Evolutionary conservation across 2,113 vertebrate genomes (phyloP).

Genomic region (Pipa parva): DNA sequence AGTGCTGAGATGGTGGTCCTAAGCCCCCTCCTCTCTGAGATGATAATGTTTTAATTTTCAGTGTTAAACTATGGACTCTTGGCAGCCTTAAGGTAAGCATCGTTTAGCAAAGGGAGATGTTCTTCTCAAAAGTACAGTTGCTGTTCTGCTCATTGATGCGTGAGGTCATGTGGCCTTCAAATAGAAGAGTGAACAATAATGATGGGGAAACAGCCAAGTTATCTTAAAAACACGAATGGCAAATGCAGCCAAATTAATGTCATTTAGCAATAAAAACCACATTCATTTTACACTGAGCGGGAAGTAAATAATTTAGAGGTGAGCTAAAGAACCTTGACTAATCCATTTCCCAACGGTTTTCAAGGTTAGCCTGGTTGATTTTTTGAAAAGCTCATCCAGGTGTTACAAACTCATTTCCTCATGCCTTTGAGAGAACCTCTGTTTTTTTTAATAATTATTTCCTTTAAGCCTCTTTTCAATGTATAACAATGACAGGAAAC

Average conservation of each 20-base stretch:
- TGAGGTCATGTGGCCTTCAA: slow-evolving; percentile 30
- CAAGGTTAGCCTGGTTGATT: slow-evolving; percentile 40
- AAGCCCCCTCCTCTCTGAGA: no score
- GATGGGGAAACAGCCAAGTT: slow-evolving; percentile 28
- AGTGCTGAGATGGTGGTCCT: no score
- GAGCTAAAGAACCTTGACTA: slow-evolving; percentile 50
- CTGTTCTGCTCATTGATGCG: no score
- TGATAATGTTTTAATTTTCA: no score
- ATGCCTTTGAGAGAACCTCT: slow-evolving; percentile 1
- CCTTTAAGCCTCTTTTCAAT: not conserved
- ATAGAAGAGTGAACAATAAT: slow-evolving; percentile 9
- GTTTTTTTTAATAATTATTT: slow-evolving; percentile 14
- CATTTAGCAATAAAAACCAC: slow-evolving; percentile 25
- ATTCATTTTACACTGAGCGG: slow-evolving; percentile 41
- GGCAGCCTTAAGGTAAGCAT: no score
- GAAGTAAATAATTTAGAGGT: slow-evolving; percentile 53
- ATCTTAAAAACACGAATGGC: slow-evolving; percentile 33
- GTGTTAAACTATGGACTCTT: no score
- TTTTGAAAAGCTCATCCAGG: slow-evolving; percentile 37
- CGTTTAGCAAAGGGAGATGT: no score
- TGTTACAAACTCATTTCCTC: slow-evolving; percentile 12
- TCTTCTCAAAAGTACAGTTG: no score
- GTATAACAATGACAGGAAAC: not conserved
- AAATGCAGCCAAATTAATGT: slow-evolving; percentile 27
- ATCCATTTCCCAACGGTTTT: slow-evolving; percentile 20